Evolutionary conservation across 1,140 invertebrate genomes (phyloP), one percentile per base, ranked within the genome.

Genomic region (Aphaenogaster rudis): DNA sequence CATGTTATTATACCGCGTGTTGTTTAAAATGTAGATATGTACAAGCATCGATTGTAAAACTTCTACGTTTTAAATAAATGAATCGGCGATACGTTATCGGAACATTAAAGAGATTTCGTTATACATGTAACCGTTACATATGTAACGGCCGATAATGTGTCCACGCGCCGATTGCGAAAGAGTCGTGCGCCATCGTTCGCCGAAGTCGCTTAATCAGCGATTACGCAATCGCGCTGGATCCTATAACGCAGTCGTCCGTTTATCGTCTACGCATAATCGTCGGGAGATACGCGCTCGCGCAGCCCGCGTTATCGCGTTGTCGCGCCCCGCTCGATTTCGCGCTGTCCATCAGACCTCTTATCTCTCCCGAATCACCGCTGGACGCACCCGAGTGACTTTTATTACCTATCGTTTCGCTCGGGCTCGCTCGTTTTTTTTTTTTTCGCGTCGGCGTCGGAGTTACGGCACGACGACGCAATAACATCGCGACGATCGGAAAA

Each of bases 311-410:
- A 91, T 91, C 89, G 48, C 54, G 9, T 15, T 39, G 77, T 76
- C 67, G 88, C 54, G 78, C 59, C 61, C 36, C 72, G 63, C 42
- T 67, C 82, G 63, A 78, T 86, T 42, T n/a, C 61, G 76, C 82
- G 48, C 82, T 79, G 78, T 77, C 78, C 64, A 54, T 57, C 81
- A 87, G 45, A 28, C 6, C 67, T n/a, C 92, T 94, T 93, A 92
- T 93, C 93, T 93, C 92, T 9, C 28, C 39, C 67, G 52, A 86
- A 80, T 88, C 71, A 82, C 90, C 91, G 66, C 76, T 77, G 64
- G 63, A 82, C 79, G 77, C 81, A 87, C 72, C 84, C 84, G 69
- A 76, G 66, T 76, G 69, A 88, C 88, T 91, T 88, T 93, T 92
- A 92, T 90, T 93, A 87, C 78, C 86, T 67, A 72, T 61, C 80